Base-by-base conservation (phyloP, 2,888 invertebrate species). In the Halictus quadricinctus region DNA sequence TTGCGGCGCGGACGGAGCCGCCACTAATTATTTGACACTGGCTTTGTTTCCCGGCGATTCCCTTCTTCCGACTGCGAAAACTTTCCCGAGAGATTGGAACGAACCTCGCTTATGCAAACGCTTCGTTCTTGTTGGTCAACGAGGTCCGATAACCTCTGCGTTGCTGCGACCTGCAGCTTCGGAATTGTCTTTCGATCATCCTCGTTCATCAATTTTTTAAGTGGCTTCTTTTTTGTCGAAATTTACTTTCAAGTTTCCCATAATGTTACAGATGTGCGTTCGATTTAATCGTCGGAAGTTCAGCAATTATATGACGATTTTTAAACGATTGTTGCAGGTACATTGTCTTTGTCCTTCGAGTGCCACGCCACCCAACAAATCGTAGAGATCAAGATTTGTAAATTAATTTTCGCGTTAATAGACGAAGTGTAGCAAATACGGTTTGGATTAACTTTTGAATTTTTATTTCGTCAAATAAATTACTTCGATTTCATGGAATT, bases 1-100 rank as follows among this genome's bases (percentile, higher is more conserved):
- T 18, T 29, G 41, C 36, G 78, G 72, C 76, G 29, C 72, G 60
- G 50, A 18, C 76, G 29, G 25, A 29, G 64, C 64, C 64, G 64
- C 29, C 25, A 25, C 64, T 64, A 64, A 64, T 64, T 64, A 64
- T 64, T 64, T 64, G 64, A 64, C 64, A 15, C 64, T 6, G 29
- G 64, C 25, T 64, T 64, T 64, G 64, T 64, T 29, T 64, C 64
- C 15, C 15, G 15, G 29, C 64, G 64, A 64, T 64, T 64, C 29
- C 15, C 7, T 64, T 15, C 64, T 29, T 25, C 64, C 7, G 29
- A 29, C 29, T 25, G 64, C 29, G 25, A 25, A 29, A 64, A 29
- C 64, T 15, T 13, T 29, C 25, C 54, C n/a, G 15, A 29, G 25
- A 29, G 64, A 64, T 64, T 29, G 25, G 64, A 64, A 29, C 29